Evolutionary conservation across 2,888 invertebrate species (phyloP).

Genomic region (Nomada fucata): DNA sequence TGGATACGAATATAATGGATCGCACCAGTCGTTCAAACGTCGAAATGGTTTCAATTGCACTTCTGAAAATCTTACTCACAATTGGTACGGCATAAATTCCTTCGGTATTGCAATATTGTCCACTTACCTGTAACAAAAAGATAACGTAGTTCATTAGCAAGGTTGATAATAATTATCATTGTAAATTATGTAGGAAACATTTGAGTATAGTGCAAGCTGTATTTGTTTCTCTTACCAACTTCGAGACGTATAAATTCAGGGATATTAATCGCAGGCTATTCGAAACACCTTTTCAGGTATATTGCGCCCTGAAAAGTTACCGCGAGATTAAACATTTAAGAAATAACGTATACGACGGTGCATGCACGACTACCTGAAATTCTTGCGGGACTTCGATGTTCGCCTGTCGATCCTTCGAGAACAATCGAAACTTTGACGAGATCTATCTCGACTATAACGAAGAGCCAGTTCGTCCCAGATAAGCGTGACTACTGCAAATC

Average conservation of each 20-base stretch:
- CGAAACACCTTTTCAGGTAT: too few relatives aligned
- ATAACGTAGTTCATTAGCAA: conserved; percentile 9
- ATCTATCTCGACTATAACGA: conserved; percentile 70
- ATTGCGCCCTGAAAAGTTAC: too few relatives aligned
- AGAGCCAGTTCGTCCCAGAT: conserved; percentile 72
- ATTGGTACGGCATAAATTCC: background rate
- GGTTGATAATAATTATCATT: background rate
- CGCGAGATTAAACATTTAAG: too few relatives aligned
- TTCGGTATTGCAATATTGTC: background rate
- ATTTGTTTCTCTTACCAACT: too few relatives aligned
- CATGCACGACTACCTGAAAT: too few relatives aligned
- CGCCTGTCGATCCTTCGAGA: conserved; percentile 18
- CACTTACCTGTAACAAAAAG: conserved; percentile 77
- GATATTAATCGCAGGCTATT: too few relatives aligned
- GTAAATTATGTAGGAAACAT: background rate
- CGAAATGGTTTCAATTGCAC: background rate
- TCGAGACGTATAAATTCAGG: too few relatives aligned
- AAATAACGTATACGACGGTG: too few relatives aligned
- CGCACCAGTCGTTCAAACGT: background rate
- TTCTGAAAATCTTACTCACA: conserved; percentile 3
- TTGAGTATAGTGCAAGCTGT: too few relatives aligned
- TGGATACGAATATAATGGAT: background rate
- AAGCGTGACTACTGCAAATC: conserved; percentile 66
- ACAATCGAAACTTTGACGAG: conserved; percentile 67
- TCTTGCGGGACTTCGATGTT: too few relatives aligned